Base-by-base conservation (phyloP, 2,113 vertebrate genomes). In the Phycodurus eques region DNA sequence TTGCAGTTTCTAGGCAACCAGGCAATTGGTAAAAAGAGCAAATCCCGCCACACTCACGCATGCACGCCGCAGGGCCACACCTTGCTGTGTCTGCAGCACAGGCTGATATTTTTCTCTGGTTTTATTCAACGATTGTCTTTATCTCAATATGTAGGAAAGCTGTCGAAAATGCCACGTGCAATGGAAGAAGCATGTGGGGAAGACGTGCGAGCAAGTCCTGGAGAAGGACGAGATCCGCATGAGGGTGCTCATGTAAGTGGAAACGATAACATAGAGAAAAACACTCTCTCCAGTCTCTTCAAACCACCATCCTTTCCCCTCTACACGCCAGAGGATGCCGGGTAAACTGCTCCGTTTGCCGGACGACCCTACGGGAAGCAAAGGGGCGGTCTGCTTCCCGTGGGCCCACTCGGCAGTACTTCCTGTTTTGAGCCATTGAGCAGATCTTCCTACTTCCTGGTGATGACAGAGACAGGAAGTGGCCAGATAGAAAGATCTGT, bases 151-250 rank as follows among this genome's bases (percentile, higher is more conserved):
- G 33, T 77, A 97, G 96, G 96, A 97, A 89, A 98, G 95, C 0
- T 98, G 96, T 77, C 91, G 96, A 67, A 98, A 96, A 84, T 98
- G 97, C 86, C 95, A 98, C 72, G 94, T 96, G 63, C 92, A 96
- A 82, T 98, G 97, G 97, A 98, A 98, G 87, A 95, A 95, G 74
- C 97, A 98, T 72, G 92, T 91, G 35, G 96, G 95, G 76, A 95
- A 96, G 88, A 96, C 95, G 44, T 98, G 97, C 0, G 94, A 96
- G 84, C 93, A 98, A 88, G 93, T 98, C 86, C 93, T 95, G 62
- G 96, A 98, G 86, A 94, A 93, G 74, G 95, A 98, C 35, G 96
- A 98, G 92, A 96, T 97, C 85, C 95, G 94, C 80, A 96, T 96
- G 88, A 93, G 97, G 76, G 96, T 96, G 2, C 93, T 94, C 51